Base-by-base conservation (phyloP, 30 jellyfish, hydroid and myxozoan genomes). In the Turritopsis dohrnii region DNA sequence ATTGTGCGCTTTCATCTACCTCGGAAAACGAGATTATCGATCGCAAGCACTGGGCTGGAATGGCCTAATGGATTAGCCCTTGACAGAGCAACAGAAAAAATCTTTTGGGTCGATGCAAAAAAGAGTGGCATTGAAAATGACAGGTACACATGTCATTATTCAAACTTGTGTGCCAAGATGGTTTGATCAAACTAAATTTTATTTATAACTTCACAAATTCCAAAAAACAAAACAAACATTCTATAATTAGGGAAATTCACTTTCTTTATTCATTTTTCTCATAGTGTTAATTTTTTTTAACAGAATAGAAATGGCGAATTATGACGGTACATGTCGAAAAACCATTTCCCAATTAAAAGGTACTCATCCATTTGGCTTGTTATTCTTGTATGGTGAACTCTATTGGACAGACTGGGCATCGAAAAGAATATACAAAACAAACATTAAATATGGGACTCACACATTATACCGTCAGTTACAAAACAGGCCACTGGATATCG, bases 271-370 rank as follows among this genome's bases (percentile, higher is more conserved):
- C n/a, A n/a, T n/a, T n/a, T n/a, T n/a, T n/a, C n/a, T 41, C 9
- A 41, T 41, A 41, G 60, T 41, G 13, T 41, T 41, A 5, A 3
- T 41, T 13, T 41, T 5, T 41, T 41, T 3, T 41, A 5, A 41
- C 30, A 69, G 77, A 69, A 69, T 69, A 7, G 77, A 69, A 69
- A 69, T 69, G 77, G 77, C 77, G 17, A 69, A 69, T 27, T 69
- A 69, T 69, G 77, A 69, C 30, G 77, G 77, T 19, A n/a, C 77
- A 27, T 69, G 77, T 27, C 28, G 77, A 69, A 69, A 69, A 19
- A 27, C 30, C 8, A 69, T 69, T 69, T 27, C 31, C 28, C 31
- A n/a, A n/a, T 27, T 69, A 69, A 23, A 23, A n/a, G 31, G 30
- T 17, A 23, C 30, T 69, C 77, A 69, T 69, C 77, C 77, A 27